These are phyloP conservation scores for Atethmia centrago DNA, from an alignment of 2,888 invertebrate genomes.

Conservation along the genomic window DNA sequence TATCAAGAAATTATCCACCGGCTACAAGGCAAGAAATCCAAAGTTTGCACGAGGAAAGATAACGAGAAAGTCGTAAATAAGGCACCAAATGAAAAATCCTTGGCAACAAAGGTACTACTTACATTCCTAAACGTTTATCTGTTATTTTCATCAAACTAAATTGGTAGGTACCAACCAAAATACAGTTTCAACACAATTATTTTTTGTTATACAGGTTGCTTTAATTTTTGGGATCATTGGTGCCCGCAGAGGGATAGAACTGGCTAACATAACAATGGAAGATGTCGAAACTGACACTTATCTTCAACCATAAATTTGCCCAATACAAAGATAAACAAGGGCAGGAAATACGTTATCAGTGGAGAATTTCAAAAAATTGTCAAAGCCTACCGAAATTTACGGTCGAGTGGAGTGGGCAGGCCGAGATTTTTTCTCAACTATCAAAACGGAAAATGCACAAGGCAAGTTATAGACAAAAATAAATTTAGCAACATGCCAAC, in stretches of 20 bases:
- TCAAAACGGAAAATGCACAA: neutral
- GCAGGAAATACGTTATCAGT: neutral
- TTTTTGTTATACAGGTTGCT: neutral
- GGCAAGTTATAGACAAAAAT: too few species aligned
- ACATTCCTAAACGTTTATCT: too few species aligned
- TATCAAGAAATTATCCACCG: neutral
- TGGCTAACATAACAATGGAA: neutral
- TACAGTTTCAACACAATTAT: too few species aligned
- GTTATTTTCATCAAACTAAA: too few species aligned
- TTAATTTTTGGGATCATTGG: neutral
- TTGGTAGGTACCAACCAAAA: too few species aligned
- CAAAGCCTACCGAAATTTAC: neutral
- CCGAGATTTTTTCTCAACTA: neutral
- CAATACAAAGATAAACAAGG: neutral
- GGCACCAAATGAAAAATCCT: neutral
- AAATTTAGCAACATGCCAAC: too few species aligned
- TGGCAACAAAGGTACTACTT: neutral
- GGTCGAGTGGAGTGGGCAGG: neutral
- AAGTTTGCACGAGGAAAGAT: neutral
- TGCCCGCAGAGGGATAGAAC: too few species aligned
- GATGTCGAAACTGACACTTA: neutral
- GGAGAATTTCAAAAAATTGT: neutral
- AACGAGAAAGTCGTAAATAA: neutral
- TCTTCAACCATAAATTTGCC: too few species aligned
- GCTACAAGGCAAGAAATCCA: neutral